Evolutionary conservation across 1,140 invertebrate genomes (phyloP).

Genomic region (Sipha flava): DNA sequence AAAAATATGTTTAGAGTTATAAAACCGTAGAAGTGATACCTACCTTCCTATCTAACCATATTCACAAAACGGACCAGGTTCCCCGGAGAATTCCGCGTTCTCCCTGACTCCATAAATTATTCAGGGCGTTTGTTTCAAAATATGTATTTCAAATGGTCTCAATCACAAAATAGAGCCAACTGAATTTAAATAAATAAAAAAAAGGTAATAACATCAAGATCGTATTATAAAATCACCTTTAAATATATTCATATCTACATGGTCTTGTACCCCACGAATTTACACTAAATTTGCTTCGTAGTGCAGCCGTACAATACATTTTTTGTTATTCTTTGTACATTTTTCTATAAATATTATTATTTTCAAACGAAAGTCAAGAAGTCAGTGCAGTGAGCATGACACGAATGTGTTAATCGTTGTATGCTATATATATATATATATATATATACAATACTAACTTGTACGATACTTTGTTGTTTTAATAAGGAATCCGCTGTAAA

Average conservation of each 20-base stretch:
- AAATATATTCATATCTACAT: background rate
- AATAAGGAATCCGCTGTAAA: no score
- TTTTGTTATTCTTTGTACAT: background rate
- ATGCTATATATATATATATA: no score
- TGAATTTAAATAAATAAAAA: conserved; percentile 12
- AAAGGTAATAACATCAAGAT: background rate
- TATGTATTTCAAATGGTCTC: conserved; percentile 5
- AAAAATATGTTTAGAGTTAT: background rate
- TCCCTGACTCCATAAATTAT: conserved; percentile 22
- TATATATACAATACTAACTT: no score
- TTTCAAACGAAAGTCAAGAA: background rate
- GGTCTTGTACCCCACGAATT: background rate
- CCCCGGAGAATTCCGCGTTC: background rate
- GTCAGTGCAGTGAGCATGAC: no score
- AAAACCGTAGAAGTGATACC: background rate
- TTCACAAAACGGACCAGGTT: background rate
- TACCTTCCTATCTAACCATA: background rate
- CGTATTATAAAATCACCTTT: background rate
- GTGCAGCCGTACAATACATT: background rate
- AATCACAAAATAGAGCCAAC: background rate
- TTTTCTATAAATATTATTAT: background rate
- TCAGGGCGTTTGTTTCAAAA: conserved; percentile 2
- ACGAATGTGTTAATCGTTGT: no score
- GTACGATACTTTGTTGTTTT: no score
- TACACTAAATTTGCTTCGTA: background rate